These are phyloP conservation scores for Antechinus flavipes DNA, from an alignment of 2,113 vertebrate genomes.

Conservation along the genomic window DNA sequence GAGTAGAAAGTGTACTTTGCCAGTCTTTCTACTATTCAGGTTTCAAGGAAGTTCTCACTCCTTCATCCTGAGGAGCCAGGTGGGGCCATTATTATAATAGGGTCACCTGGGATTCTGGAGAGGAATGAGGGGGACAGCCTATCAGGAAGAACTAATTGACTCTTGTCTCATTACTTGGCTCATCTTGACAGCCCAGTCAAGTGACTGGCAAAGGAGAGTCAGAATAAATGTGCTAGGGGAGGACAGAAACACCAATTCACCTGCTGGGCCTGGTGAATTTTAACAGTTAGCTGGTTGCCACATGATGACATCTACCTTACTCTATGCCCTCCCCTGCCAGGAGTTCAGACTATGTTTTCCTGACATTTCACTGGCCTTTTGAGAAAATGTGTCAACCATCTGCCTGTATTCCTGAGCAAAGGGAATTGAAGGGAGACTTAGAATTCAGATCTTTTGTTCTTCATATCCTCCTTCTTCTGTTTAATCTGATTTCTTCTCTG, in stretches of 20 bases:
- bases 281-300: neutral
- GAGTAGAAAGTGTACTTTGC: slow-evolving; percentile 44
- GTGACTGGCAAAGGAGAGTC: slow-evolving; percentile 76
- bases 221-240: slow-evolving; percentile 66
- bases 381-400: slow-evolving; percentile 29
- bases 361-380: neutral
- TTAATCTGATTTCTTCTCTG: neutral
- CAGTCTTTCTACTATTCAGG: slow-evolving; percentile 51
- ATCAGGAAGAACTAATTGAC: slow-evolving; percentile 83
- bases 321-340: neutral
- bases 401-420: slow-evolving; percentile 36
- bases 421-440: slow-evolving; percentile 14
- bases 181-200: slow-evolving; percentile 81
- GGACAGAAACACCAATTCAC: slow-evolving; percentile 32
- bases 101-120: slow-evolving; percentile 85
- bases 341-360: neutral
- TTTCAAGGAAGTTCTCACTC: slow-evolving; percentile 64
- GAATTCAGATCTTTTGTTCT: neutral
- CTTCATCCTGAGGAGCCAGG: slow-evolving; percentile 67
- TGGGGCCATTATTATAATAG: slow-evolving; percentile 86
- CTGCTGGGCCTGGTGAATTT: slow-evolving; percentile 26
- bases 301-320: neutral
- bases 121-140: slow-evolving; percentile 82
- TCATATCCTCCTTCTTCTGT: neutral
- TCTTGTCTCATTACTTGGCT: slow-evolving; percentile 80